Evolutionary conservation across 2,797 vertebrate species (phyloP).

Genomic region (Arremon aurantiirostris): DNA sequence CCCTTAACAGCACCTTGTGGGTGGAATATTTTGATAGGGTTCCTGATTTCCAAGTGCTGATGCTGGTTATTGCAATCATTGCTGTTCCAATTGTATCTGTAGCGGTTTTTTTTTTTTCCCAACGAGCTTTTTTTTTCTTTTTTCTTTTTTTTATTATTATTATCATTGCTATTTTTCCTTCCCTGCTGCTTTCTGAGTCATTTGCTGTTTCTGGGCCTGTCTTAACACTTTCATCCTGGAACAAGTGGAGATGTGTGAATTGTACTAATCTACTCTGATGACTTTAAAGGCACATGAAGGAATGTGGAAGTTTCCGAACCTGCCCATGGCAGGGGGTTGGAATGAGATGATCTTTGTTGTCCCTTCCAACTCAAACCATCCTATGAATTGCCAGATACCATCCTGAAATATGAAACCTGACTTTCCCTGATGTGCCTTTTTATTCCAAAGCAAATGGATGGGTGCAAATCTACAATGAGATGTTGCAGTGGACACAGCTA

Average conservation of each 20-base stretch:
- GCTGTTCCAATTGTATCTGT: conserved; percentile 3
- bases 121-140: background rate
- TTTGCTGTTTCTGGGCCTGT: conserved; percentile 13
- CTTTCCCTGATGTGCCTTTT: background rate
- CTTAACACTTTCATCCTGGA: background rate
- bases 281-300: background rate
- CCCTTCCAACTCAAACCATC: background rate
- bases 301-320: background rate
- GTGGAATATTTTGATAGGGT: conserved; percentile 52
- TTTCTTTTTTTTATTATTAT: background rate
- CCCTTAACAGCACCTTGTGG: conserved; percentile 33
- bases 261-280: background rate
- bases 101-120: background rate
- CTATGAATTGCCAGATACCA: background rate
- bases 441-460: background rate
- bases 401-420: background rate
- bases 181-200: background rate
- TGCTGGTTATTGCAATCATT: conserved; percentile 15
- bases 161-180: background rate
- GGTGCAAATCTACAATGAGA: background rate
- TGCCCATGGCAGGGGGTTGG: background rate
- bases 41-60: conserved; percentile 21
- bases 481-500: background rate
- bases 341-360: background rate
- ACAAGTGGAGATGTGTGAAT: background rate